Base-by-base conservation (phyloP, 1,140 invertebrate genomes). In the Magallana gigas region DNA sequence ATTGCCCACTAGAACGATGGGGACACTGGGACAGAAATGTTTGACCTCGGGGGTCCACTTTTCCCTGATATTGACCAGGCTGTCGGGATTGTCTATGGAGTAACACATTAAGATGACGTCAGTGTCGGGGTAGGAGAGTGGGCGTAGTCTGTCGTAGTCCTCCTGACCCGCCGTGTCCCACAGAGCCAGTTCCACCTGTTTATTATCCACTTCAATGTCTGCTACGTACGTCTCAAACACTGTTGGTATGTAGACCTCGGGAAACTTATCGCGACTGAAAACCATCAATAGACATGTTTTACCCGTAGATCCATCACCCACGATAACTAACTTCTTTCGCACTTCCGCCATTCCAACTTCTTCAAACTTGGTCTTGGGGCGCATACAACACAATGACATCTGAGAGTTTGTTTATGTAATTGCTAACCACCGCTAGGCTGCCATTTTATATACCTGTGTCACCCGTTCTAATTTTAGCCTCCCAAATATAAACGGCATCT, bases 141-240 rank as follows among this genome's bases (percentile, higher is more conserved):
- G 98, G 95, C 98, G 96, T 80, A 99, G 95, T 92, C 98, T 96
- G 94, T 99, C 98, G 93, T 98, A 99, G 95, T 99, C 98, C 96
- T 99, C 98, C 95, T 99, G 98, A 64, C 99, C 98, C 91, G 99
- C 99, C 89, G 99, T 99, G 96, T 99, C 99, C 98, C 98, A 99
- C 91, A 99, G 95, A 87, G 98, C 98, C 62, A 88, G 82, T 57
- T 88, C 87, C 7, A 88, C 87, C 96, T 99, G 98, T 96, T 98
- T 99, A 89, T 97, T 96, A 84, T 99, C 98, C 64, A 99, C 98
- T 96, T 99, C 98, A 94, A 99, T 99, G 95, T 99, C 98, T 91
- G 98, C 98, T 92, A 99, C 98, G 97, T 99, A 99, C 94, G 99
- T 99, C 95, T 99, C 98, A 95, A 99, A 99, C 90, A 99, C 98